These are phyloP conservation scores for Amblyjoppa fuscipennis DNA, from an alignment of 2,888 invertebrate species.

Conservation along the genomic window DNA sequence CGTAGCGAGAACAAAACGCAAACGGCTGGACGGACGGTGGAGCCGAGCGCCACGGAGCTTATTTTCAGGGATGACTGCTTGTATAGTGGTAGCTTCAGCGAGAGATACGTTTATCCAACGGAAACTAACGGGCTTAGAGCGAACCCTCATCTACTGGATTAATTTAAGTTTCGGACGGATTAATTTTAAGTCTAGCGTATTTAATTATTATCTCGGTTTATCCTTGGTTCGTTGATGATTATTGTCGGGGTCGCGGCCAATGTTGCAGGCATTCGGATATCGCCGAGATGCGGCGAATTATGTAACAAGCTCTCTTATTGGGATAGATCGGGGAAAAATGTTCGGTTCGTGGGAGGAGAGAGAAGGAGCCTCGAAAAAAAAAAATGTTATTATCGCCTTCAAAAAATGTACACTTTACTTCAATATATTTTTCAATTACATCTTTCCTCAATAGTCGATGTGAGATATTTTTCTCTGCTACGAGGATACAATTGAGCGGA, in stretches of 20 bases:
- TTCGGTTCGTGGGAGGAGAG: too few species aligned
- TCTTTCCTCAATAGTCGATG: too few species aligned
- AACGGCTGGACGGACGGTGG: constrained; percentile 53
- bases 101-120: constrained; percentile 50
- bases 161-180: constrained; percentile 39
- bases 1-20: constrained; percentile 52
- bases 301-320: too few species aligned
- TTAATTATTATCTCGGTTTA: constrained; percentile 23
- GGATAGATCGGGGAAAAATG: not conserved
- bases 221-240: constrained; percentile 8
- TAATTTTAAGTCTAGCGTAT: constrained; percentile 38
- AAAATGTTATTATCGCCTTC: too few species aligned
- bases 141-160: constrained; percentile 26
- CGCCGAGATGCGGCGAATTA: too few species aligned
- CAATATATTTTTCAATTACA: too few species aligned
- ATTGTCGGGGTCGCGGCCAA: not conserved
- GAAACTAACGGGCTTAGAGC: constrained; percentile 61
- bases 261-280: not conserved
- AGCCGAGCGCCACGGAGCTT: constrained; percentile 49
- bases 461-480: too few species aligned
- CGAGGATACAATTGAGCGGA: too few species aligned
- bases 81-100: not conserved
- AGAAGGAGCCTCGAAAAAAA: too few species aligned
- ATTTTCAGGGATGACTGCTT: constrained; percentile 67
- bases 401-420: too few species aligned